phyloP scores from a whole-genome alignment of 2,888 invertebrate genomes.

The Furcula furcula region DNA sequence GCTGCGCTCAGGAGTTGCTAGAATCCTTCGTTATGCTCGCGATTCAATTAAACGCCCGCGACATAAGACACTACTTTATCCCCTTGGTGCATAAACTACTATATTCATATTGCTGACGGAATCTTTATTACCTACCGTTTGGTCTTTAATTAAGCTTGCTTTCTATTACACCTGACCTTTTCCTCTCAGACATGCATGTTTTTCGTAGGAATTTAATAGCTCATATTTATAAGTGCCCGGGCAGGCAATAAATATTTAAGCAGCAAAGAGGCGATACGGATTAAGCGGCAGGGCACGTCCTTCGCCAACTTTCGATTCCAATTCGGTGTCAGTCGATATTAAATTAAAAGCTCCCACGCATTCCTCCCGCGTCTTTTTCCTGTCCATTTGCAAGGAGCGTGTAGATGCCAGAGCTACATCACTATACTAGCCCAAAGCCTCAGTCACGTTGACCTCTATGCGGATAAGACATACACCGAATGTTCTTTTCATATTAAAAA shows the following conservation, averaged over 20 bases:
- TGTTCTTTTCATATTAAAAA: slow-evolving; percentile 23
- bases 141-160: too few relatives aligned
- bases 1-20: too few relatives aligned
- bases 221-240: slow-evolving; percentile 43
- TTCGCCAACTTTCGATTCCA: slow-evolving; percentile 76
- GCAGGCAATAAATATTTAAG: slow-evolving; percentile 60
- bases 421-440: slow-evolving; percentile 53
- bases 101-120: too few relatives aligned
- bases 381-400: slow-evolving; percentile 81
- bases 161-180: slow-evolving; percentile 4
- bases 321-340: slow-evolving; percentile 80
- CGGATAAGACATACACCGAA: slow-evolving; percentile 47
- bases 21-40: too few relatives aligned
- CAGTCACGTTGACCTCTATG: slow-evolving; percentile 34
- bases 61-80: too few relatives aligned
- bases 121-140: too few relatives aligned
- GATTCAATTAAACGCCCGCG: too few relatives aligned
- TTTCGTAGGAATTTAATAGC: slow-evolving; percentile 42
- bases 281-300: slow-evolving; percentile 72
- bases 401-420: slow-evolving; percentile 76
- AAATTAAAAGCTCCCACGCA: slow-evolving; percentile 81
- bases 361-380: slow-evolving; percentile 79
- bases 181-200: slow-evolving; percentile 23
- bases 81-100: too few relatives aligned
- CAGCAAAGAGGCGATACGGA: slow-evolving; percentile 49